Percentiles rank a stretch among this genome's conserved stretches.
These are phyloP conservation scores for Malaclemys terrapin DNA, from an alignment of 2,113 vertebrate species.

Conservation along the genomic window DNA sequence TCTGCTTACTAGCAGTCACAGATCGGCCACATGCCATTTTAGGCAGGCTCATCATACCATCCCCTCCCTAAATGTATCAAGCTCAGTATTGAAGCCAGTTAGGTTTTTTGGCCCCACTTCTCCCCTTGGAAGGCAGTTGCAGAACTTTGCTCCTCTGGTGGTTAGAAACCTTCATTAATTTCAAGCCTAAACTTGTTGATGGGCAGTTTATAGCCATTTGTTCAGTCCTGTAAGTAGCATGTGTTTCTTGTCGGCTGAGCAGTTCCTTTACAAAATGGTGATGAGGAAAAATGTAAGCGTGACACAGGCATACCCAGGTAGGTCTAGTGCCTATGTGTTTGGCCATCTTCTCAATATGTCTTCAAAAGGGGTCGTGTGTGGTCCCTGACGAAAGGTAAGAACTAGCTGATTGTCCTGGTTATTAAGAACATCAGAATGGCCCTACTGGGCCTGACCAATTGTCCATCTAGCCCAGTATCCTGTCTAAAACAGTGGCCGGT, in stretches of 20 bases:
- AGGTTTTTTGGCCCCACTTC: not conserved
- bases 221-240: not conserved
- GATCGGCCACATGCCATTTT: too few species aligned
- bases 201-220: not conserved
- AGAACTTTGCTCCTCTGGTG: not conserved
- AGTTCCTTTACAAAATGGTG: not conserved
- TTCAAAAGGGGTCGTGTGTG: not conserved
- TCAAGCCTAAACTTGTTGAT: not conserved
- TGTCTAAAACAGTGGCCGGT: not conserved
- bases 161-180: not conserved
- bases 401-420: not conserved
- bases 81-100: not conserved
- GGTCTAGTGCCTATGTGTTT: not conserved
- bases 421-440: not conserved
- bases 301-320: too few species aligned
- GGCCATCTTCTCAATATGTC: not conserved
- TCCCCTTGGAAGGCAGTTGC: not conserved
- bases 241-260: not conserved
- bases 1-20: too few species aligned
- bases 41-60: too few species aligned
- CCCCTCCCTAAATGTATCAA: not conserved
- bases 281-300: not conserved
- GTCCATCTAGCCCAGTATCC: not conserved
- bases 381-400: not conserved
- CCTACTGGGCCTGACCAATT: not conserved